Conservation (phyloP, 2,888 invertebrate genomes). For the Strigamia crassipes region DNA sequence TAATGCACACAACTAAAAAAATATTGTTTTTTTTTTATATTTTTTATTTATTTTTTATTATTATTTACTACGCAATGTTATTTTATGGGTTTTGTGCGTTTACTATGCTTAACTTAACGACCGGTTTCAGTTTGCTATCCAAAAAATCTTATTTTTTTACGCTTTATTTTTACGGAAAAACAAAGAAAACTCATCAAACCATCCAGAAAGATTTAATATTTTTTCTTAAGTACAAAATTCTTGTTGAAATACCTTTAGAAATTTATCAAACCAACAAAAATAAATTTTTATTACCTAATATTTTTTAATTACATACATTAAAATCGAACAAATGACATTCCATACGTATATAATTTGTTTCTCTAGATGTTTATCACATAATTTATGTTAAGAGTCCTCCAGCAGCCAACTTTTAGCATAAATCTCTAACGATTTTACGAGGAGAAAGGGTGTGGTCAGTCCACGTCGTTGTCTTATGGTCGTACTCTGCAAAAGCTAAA, state of each 20-base stretch:
- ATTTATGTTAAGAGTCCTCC: neutral
- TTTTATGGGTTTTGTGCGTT: neutral
- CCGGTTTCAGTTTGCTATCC: neutral
- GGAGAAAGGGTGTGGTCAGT: constrained; percentile 22
- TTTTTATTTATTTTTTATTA: neutral
- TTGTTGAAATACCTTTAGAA: neutral
- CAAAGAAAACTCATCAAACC: neutral
- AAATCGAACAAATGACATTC: neutral
- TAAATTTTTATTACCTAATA: neutral
- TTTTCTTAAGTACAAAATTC: neutral
- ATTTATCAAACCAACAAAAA: neutral
- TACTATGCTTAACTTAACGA: neutral
- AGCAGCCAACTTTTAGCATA: constrained; percentile 4
- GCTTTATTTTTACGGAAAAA: neutral
- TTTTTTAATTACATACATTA: neutral
- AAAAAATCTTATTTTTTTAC: neutral
- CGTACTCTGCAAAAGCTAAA: neutral
- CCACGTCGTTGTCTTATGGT: neutral
- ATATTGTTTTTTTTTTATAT: neutral
- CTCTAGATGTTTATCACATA: neutral
- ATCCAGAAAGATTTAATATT: neutral
- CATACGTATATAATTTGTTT: neutral
- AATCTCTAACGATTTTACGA: neutral
- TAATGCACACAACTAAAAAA: neutral
- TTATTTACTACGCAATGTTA: neutral